Conservation (phyloP, 2,113 vertebrate species). For the Mionectes macconnelli region DNA sequence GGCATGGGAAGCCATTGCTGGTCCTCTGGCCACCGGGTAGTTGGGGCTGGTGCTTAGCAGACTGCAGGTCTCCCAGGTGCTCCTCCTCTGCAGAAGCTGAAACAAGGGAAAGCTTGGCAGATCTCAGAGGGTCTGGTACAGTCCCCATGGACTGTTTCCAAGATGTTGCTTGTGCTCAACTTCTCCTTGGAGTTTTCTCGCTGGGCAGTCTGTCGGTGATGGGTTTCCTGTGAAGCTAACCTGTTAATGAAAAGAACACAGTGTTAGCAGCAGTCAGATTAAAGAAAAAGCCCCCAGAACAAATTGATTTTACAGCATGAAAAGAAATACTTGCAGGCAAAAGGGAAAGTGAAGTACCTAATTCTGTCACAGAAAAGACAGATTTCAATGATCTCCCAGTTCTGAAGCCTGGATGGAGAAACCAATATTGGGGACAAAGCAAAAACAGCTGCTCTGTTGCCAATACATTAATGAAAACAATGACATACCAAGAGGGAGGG, state of each 20-base stretch:
- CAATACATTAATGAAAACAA: not conserved
- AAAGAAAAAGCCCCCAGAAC: not conserved
- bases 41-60: slow-evolving; percentile 64
- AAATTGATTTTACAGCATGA: not conserved
- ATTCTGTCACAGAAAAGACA: not conserved
- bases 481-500: not conserved
- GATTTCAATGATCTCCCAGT: not conserved
- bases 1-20: slow-evolving; percentile 61
- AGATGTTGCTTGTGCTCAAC: not conserved
- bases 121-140: slow-evolving; percentile 87
- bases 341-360: not conserved
- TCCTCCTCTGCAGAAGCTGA: slow-evolving; percentile 75
- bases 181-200: not conserved
- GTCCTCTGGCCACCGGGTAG: slow-evolving; percentile 31
- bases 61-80: slow-evolving; percentile 66
- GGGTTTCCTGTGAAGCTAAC: not conserved
- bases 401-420: not conserved
- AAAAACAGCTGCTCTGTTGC: not conserved
- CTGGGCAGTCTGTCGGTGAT: not conserved
- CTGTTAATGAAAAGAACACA: slow-evolving; percentile 65
- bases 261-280: slow-evolving; percentile 19
- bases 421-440: not conserved
- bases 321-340: not conserved
- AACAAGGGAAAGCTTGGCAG: slow-evolving; percentile 80
- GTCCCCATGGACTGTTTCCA: slow-evolving; percentile 79